Percentiles rank a stretch among this genome's conserved stretches.
Conservation (phyloP, 2,113 vertebrate species). For the Lucifuga dentata region DNA sequence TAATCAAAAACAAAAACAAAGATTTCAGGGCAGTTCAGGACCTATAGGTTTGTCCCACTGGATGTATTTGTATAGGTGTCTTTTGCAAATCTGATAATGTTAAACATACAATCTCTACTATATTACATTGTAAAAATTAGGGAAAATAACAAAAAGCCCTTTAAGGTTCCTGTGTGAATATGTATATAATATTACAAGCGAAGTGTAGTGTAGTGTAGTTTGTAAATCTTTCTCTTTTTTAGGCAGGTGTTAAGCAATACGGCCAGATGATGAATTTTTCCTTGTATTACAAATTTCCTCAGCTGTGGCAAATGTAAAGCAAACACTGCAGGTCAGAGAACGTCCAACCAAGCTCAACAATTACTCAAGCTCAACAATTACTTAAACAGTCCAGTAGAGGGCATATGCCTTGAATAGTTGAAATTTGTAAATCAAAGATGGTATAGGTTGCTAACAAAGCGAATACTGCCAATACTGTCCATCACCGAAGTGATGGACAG, state of each 20-base stretch:
- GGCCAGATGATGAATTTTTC: slow-evolving; percentile 18
- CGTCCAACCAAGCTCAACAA: neutral
- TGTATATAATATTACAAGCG: slow-evolving; percentile 9
- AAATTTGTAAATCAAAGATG: neutral
- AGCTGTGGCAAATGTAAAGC: slow-evolving; percentile 34
- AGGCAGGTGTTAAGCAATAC: slow-evolving; percentile 33
- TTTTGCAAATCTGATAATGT: too few species aligned
- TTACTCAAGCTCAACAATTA: too few species aligned
- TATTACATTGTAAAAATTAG: too few species aligned
- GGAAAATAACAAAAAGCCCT: too few species aligned
- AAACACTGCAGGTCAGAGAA: slow-evolving; percentile 20
- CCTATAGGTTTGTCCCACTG: too few species aligned
- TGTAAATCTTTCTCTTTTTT: neutral
- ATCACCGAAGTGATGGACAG: too few species aligned
- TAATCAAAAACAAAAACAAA: too few species aligned
- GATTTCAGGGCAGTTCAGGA: too few species aligned
- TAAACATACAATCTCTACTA: too few species aligned
- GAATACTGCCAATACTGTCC: too few species aligned
- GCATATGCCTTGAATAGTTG: neutral
- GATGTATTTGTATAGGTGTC: too few species aligned
- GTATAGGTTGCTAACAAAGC: too few species aligned
- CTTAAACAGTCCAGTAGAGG: slow-evolving; percentile 35
- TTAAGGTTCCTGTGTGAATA: neutral
- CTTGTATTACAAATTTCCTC: slow-evolving; percentile 17
- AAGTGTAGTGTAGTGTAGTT: neutral